These are phyloP conservation scores for Synanthedon tipuliformis DNA, from an alignment of 2,888 invertebrate species.

Conservation along the genomic window DNA sequence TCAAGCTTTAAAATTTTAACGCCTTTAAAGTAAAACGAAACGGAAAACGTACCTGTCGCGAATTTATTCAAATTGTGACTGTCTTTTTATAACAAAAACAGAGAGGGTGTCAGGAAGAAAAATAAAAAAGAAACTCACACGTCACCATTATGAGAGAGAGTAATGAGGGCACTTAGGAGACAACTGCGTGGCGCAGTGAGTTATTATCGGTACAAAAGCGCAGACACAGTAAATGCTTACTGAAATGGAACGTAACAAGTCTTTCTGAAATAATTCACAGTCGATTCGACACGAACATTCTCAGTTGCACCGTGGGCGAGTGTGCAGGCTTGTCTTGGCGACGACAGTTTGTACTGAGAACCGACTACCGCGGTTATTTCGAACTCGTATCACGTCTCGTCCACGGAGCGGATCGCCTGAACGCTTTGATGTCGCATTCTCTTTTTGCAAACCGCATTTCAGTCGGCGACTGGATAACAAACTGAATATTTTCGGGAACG, in stretches of 20 bases:
- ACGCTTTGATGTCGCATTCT: slow-evolving; percentile 64
- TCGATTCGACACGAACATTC: slow-evolving; percentile 51
- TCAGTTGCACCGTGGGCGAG: slow-evolving; percentile 37
- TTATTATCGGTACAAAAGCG: slow-evolving; percentile 45
- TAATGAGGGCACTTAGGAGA: slow-evolving; percentile 52
- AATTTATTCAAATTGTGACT: not conserved
- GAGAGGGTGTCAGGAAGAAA: not conserved
- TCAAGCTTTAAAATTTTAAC: slow-evolving; percentile 24
- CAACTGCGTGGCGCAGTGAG: slow-evolving; percentile 33
- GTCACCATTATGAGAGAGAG: slow-evolving; percentile 31
- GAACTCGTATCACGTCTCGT: slow-evolving; percentile 58
- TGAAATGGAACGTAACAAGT: slow-evolving; percentile 49
- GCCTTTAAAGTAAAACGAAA: slow-evolving; percentile 3
- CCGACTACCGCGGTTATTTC: slow-evolving; percentile 42
- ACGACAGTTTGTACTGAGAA: slow-evolving; percentile 24
- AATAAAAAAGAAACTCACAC: slow-evolving; percentile 4
- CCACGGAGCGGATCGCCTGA: slow-evolving; percentile 45
- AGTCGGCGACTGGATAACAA: slow-evolving; percentile 30
- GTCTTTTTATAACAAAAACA: not conserved
- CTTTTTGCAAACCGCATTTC: slow-evolving; percentile 65
- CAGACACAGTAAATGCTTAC: slow-evolving; percentile 39
- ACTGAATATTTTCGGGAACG: slow-evolving; percentile 60
- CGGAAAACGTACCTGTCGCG: not conserved
- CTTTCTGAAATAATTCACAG: slow-evolving; percentile 56
- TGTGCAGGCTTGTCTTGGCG: slow-evolving; percentile 34